phyloP scores from a whole-genome alignment of 2,888 invertebrate genomes.

The Bembecia ichneumoniformis region DNA sequence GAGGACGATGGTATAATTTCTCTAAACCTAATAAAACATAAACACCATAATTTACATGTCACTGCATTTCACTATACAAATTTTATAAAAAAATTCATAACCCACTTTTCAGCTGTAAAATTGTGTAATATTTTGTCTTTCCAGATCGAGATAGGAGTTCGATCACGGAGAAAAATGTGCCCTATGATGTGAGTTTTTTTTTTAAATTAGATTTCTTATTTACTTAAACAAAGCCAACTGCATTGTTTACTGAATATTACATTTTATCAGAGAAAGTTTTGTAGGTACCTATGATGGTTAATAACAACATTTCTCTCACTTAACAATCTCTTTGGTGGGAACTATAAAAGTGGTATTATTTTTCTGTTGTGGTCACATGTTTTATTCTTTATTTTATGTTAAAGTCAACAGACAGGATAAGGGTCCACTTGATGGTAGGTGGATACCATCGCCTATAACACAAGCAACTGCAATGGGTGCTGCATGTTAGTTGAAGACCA shows the following conservation, averaged over 20 bases:
- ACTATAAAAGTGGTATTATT: not conserved
- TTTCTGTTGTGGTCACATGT: not conserved
- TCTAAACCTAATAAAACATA: conserved; percentile 38
- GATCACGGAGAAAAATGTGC: conserved; percentile 73
- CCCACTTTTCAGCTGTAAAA: conserved; percentile 31
- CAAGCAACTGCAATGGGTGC: too few relatives aligned
- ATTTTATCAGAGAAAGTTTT: too few relatives aligned
- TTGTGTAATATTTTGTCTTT: conserved; percentile 26
- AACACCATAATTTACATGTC: not conserved
- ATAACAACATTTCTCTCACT: too few relatives aligned
- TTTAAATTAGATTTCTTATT: too few relatives aligned
- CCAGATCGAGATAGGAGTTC: conserved; percentile 74
- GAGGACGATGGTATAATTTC: conserved; percentile 72
- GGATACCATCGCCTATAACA: not conserved
- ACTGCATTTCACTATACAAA: not conserved
- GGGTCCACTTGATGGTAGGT: not conserved
- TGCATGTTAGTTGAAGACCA: too few relatives aligned
- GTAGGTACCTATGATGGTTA: too few relatives aligned
- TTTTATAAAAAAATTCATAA: conserved; percentile 6
- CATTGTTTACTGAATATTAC: too few relatives aligned
- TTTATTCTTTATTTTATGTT: too few relatives aligned
- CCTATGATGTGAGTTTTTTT: conserved; percentile 74
- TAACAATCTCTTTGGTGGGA: not conserved
- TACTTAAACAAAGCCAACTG: too few relatives aligned
- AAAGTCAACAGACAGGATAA: not conserved